phyloP scores from a whole-genome alignment of 2,888 invertebrate genomes.

The Cyaniris semiargus region DNA sequence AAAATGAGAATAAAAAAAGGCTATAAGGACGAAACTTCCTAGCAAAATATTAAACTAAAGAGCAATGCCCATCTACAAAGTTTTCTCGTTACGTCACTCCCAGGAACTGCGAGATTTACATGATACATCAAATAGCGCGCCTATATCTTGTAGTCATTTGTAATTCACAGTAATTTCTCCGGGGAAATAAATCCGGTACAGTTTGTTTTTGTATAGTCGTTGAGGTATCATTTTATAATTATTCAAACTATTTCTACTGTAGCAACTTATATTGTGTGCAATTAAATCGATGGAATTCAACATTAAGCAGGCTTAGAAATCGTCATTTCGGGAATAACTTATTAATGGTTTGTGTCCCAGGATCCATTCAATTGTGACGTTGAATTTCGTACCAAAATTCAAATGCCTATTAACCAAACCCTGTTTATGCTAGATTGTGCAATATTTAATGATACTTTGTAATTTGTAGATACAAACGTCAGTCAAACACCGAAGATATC shows the following conservation, averaged over 20 bases:
- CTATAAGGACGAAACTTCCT: background rate
- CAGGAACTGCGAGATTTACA: background rate
- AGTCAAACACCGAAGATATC: background rate
- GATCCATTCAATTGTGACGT: too few relatives aligned
- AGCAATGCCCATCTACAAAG: background rate
- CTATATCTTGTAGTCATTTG: conserved; percentile 40
- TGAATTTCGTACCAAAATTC: too few relatives aligned
- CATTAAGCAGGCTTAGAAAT: background rate
- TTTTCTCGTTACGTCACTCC: background rate
- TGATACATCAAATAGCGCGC: background rate
- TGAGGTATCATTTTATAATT: conserved; percentile 13
- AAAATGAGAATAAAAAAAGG: background rate
- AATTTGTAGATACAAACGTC: background rate
- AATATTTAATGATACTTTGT: too few relatives aligned
- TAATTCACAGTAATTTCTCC: conserved; percentile 73
- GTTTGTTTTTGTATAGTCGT: conserved; percentile 55
- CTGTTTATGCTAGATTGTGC: too few relatives aligned
- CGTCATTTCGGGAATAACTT: background rate
- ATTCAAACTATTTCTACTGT: background rate
- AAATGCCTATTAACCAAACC: too few relatives aligned
- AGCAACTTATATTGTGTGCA: background rate
- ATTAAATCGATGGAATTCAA: background rate
- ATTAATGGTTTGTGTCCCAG: background rate
- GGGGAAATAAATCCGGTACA: conserved; percentile 65
- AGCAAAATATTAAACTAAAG: background rate